These are phyloP conservation scores for Pseudocheirus occidentalis DNA, from an alignment of 2,797 vertebrate genomes.

Conservation along the genomic window DNA sequence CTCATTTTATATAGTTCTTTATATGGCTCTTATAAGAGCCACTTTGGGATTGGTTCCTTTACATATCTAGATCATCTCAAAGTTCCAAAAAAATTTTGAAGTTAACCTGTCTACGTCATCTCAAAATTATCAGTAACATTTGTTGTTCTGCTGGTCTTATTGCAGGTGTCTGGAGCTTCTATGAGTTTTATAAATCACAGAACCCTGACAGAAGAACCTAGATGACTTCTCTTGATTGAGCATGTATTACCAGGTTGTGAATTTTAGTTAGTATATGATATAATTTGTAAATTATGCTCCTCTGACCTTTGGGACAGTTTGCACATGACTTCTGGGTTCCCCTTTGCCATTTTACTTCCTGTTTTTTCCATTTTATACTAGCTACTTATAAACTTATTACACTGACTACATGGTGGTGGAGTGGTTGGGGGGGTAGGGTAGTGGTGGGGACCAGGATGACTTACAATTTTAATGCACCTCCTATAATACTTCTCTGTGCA, in stretches of 20 bases:
- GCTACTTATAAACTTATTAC: not conserved
- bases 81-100: not conserved
- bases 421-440: accelerated
- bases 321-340: not conserved
- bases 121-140: not conserved
- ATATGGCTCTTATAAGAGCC: not conserved
- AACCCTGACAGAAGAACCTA: not conserved
- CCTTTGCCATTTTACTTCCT: not conserved
- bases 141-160: not conserved
- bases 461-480: not conserved
- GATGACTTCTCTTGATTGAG: not conserved
- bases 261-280: not conserved
- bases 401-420: not conserved
- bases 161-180: not conserved
- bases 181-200: not conserved
- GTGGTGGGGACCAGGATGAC: not conserved
- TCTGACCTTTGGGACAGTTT: not conserved
- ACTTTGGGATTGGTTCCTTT: not conserved
- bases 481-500: not conserved
- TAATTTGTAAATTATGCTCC: not conserved
- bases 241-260: not conserved
- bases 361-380: not conserved
- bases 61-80: not conserved
- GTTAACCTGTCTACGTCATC: not conserved
- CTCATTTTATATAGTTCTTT: too few relatives aligned